phyloP scores from a whole-genome alignment of 2,797 vertebrate genomes.

The Schizopygopsis malacanthus region DNA sequence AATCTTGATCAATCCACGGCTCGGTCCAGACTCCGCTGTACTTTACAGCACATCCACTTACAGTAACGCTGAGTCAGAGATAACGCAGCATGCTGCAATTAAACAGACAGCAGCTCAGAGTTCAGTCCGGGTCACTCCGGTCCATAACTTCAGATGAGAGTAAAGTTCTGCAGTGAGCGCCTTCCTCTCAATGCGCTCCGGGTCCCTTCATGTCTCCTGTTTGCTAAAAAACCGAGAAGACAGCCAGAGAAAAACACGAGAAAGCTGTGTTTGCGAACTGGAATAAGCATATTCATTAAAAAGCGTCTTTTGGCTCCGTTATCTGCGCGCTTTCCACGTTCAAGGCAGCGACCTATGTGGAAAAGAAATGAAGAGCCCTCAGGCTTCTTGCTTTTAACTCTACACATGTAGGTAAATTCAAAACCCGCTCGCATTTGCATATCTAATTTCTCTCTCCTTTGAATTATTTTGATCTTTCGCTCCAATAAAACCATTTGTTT shows the following conservation, averaged over 20 bases:
- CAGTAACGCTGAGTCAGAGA: conserved; percentile 69
- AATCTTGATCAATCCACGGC: conserved; percentile 75
- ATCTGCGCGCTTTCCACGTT: conserved; percentile 9
- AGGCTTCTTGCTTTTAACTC: conserved; percentile 56
- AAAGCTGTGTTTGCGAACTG: neutral
- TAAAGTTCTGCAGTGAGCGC: no score
- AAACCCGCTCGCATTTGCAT: conserved; percentile 59
- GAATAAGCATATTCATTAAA: conserved; percentile 48
- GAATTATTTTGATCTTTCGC: conserved; percentile 58
- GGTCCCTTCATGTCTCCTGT: neutral
- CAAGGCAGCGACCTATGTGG: conserved; percentile 32
- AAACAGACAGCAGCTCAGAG: conserved; percentile 64
- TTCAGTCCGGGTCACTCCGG: conserved; percentile 53
- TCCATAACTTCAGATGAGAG: conserved; percentile 29
- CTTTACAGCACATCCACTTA: conserved; percentile 68
- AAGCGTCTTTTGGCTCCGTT: conserved; percentile 36
- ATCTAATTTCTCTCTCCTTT: conserved; percentile 51
- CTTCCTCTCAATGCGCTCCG: neutral
- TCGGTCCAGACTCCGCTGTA: conserved; percentile 67
- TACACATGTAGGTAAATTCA: conserved; percentile 56
- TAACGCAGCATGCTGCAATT: conserved; percentile 67
- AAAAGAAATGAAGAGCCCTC: conserved; percentile 43
- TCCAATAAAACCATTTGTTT: conserved; percentile 53
- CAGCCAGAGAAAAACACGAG: neutral
- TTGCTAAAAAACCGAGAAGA: neutral